Conservation (phyloP, 1,140 invertebrate species). For the Choristoneura fumiferana region DNA sequence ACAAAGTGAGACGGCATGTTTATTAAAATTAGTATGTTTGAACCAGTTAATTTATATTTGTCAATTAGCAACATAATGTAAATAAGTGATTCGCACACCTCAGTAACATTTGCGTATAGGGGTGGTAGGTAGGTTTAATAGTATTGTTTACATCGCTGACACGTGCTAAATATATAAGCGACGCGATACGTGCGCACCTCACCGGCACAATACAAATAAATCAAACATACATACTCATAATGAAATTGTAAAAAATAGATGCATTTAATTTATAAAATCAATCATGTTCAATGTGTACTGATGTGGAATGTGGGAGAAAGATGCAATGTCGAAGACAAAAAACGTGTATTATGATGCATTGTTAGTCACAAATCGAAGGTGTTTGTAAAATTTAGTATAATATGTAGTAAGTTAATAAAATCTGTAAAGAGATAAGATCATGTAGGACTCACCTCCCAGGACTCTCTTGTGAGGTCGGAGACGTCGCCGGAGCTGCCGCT, state of each 20-base stretch:
- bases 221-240: constrained; percentile 23
- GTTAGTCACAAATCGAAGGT: constrained; percentile 26
- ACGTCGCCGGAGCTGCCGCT: constrained; percentile 85
- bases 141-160: no score
- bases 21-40: no score
- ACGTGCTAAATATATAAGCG: background rate
- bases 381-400: background rate
- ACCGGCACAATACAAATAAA: background rate
- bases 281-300: constrained; percentile 51
- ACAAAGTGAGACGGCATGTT: no score
- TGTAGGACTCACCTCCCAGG: constrained; percentile 90
- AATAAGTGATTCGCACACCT: no score
- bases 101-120: no score
- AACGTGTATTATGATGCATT: constrained; percentile 34
- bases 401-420: constrained; percentile 15
- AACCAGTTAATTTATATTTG: no score
- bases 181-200: background rate
- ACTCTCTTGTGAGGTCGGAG: constrained; percentile 90
- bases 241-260: constrained; percentile 27
- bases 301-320: constrained; percentile 42
- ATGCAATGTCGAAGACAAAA: constrained; percentile 35
- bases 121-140: no score
- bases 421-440: constrained; percentile 2
- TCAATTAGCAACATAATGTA: no score
- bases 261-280: constrained; percentile 27